These are phyloP conservation scores for Rutpela maculata DNA, from an alignment of 2,888 invertebrate genomes.

Conservation along the genomic window DNA sequence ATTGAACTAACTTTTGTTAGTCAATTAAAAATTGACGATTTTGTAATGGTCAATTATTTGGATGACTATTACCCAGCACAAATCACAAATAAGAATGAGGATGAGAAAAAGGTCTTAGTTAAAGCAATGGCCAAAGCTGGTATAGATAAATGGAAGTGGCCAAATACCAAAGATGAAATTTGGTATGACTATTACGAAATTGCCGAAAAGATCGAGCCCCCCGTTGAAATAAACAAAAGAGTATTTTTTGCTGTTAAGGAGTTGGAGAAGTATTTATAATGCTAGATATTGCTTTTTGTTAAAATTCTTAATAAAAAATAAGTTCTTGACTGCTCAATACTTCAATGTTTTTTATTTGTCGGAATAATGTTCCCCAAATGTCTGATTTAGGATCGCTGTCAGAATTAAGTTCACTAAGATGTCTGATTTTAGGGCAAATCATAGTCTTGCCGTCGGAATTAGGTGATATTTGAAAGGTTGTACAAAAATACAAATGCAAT, in stretches of 20 bases:
- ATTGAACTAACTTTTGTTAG: background rate
- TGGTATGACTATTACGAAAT: background rate
- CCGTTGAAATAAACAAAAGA: background rate
- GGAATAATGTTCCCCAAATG: too few relatives aligned
- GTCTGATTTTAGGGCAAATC: too few relatives aligned
- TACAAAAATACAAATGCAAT: background rate
- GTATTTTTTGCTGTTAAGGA: background rate
- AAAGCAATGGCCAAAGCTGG: too few relatives aligned
- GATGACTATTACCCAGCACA: background rate
- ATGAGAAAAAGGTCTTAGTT: too few relatives aligned
- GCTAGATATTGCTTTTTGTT: background rate
- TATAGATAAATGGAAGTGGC: background rate
- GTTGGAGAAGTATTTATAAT: background rate
- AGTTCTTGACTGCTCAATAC: background rate
- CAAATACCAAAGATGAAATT: background rate
- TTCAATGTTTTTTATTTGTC: background rate
- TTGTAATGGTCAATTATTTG: background rate
- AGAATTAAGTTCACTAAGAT: too few relatives aligned
- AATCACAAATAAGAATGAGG: conserved; percentile 1
- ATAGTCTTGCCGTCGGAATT: too few relatives aligned
- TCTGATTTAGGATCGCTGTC: too few relatives aligned
- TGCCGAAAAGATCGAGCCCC: conserved; percentile 5
- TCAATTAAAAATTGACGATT: background rate
- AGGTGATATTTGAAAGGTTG: background rate
- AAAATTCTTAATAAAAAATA: background rate